Evolutionary conservation across 2,888 invertebrate genomes (phyloP), one percentile per base, ranked within the genome.

Genomic region (Drosophila melanosoma): DNA sequence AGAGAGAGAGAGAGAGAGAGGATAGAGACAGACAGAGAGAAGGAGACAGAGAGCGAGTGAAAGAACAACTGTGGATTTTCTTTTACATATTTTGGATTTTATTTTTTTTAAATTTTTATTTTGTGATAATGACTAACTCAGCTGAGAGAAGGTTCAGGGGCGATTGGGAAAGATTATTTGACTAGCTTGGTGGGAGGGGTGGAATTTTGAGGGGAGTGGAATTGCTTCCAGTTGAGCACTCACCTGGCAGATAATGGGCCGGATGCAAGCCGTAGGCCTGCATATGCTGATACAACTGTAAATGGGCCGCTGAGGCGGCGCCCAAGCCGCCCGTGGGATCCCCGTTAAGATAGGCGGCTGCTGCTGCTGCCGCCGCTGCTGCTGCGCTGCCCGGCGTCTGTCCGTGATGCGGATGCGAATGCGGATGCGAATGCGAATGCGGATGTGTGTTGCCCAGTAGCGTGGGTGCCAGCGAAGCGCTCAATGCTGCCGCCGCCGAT

Each of bases 201-300:
- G 8, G 10, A n/a, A n/a, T 42, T 42, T 8, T 4, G 2, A 26
- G 26, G 7, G n/a, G 17, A 0, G 3, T 20, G 23, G 12, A 52
- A n/a, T 36, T 32, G 26, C n/a, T 23, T 33, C 56, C 40, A 8
- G 1, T n/a, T n/a, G 32, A 33, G n/a, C 51, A 93, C 93, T 95
- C 94, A 92, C 95, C 94, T 94, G 95, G 95, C 83, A 95, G 82
- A 87, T 95, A 91, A 79, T 95, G 95, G 11, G 91, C 79, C 81
- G 95, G 95, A 86, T 95, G 95, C 82, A 95, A 89, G 17, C 95
- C 95, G 63, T 94, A 95, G 20, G 95, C 95, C 87, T 95, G 95
- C 85, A 95, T 93, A 90, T 95, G 96, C 88, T 96, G 95, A 89
- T 95, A 91, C 76, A 95, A 91, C 84, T 95, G 95, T 87, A 95